These are phyloP conservation scores for Pseudomugil tenellus DNA, from an alignment of 2,797 vertebrate species.

Conservation along the genomic window DNA sequence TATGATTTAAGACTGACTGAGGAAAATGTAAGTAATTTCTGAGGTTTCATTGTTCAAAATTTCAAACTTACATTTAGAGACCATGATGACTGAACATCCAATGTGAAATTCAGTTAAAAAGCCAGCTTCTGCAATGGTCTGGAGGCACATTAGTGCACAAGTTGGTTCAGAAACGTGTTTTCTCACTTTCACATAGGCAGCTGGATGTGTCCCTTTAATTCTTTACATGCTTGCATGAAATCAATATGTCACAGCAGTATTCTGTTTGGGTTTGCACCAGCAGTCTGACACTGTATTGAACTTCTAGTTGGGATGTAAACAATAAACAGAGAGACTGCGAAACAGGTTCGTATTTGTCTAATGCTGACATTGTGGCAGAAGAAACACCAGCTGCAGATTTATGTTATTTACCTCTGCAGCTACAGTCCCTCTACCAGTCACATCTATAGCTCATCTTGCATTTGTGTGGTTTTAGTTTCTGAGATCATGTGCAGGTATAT, in stretches of 20 bases:
- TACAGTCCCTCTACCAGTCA: too few relatives aligned
- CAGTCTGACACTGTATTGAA: not conserved
- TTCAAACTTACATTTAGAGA: not conserved
- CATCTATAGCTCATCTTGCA: not conserved
- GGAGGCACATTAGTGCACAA: not conserved
- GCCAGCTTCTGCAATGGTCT: not conserved
- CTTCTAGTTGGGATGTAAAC: not conserved
- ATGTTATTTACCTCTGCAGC: not conserved
- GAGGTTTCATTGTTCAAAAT: not conserved
- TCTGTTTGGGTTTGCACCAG: not conserved
- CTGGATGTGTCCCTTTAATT: not conserved
- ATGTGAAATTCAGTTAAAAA: not conserved
- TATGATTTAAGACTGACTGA: not conserved
- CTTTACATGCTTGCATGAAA: not conserved
- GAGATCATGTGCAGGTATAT: too few relatives aligned
- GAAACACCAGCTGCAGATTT: not conserved
- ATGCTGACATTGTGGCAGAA: not conserved
- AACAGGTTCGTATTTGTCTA: not conserved
- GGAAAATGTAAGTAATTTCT: not conserved
- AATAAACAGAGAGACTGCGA: not conserved
- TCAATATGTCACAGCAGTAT: not conserved
- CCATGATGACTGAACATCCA: not conserved
- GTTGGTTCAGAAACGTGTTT: not conserved
- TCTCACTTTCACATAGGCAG: not conserved
- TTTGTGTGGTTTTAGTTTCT: not conserved